Conservation (phyloP, 2,113 vertebrate species). For the Mugil cephalus region DNA sequence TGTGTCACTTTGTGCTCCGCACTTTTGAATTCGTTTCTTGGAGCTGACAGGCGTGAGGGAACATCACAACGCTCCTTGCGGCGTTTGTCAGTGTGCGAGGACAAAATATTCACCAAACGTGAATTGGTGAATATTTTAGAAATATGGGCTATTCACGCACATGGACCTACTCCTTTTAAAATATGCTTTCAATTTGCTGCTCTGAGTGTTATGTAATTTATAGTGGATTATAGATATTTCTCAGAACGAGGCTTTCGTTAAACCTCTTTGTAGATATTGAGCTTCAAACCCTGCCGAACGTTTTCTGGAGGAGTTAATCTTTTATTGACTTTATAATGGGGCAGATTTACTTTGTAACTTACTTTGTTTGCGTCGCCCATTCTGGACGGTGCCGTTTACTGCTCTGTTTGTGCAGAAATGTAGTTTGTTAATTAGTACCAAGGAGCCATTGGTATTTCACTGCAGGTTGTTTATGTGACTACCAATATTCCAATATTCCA, state of each 20-base stretch:
- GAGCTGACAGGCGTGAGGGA: conserved; percentile 41
- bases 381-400: neutral
- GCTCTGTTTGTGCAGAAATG: neutral
- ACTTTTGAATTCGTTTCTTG: conserved; percentile 23
- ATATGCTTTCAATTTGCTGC: conserved; percentile 16
- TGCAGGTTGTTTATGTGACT: neutral
- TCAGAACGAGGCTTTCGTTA: conserved; percentile 8
- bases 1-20: conserved; percentile 16
- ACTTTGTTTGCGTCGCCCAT: conserved; percentile 16
- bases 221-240: conserved; percentile 39
- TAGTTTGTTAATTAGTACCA: neutral
- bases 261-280: conserved; percentile 46
- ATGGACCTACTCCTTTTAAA: conserved; percentile 20
- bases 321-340: conserved; percentile 40
- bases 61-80: conserved; percentile 23
- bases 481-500: too few species aligned
- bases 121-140: neutral
- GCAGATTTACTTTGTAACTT: conserved; percentile 16
- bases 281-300: conserved; percentile 20
- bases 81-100: conserved; percentile 30
- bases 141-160: neutral
- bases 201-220: conserved; percentile 24
- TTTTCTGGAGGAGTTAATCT: conserved; percentile 19
- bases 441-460: neutral
- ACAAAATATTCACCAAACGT: conserved; percentile 33